Base-by-base conservation (phyloP, 2,888 invertebrate species). In the Mellilla xanthometata region DNA sequence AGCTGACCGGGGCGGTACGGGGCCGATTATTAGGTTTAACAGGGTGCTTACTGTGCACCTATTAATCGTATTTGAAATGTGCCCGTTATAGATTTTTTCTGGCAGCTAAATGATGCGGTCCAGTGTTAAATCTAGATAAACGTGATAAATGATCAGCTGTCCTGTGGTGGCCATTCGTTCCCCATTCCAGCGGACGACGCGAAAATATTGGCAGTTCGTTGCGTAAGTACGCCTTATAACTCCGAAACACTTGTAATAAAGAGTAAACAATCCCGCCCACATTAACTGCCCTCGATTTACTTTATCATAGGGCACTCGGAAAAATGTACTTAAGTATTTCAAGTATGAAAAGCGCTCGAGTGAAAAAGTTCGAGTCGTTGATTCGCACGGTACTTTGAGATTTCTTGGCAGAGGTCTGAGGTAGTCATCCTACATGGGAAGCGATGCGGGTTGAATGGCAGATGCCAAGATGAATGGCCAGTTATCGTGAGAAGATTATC, bases 101-200 rank as follows among this genome's bases (percentile, higher is more conserved):
- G 58, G 54, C 52, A 60, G 56, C 68, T 70, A 75, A 80, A 80
- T 71, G 78, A 77, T 74, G 75, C 69, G 76, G 74, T 70, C 66
- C 72, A 60, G 68, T 61, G 72, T 58, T 65, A 71, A 74, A 80
- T 80, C 79, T 76, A 78, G 80, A 79, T 80, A 80, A 78, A 75
- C 65, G 70, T 80, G 80, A 81, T 81, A 74, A 80, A 81, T 80
- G 79, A 66, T 64, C 65, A 68, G 67, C 62, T 64, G 69, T 65
- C 74, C 72, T 69, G 68, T 63, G 63, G 64, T 71, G 60, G 52
- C 72, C 69, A 73, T 72, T 69, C 68, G 62, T 72, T 70, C 62
- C 57, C 60, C 58, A 57, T 69, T 76, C 71, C 74, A 69, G 75
- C 65, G 70, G 72, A 76, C 72, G 66, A 57, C 55, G 56, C 58